Evolutionary conservation across 1,140 invertebrate genomes (phyloP).

Genomic region (Teleogryllus occipitalis): DNA sequence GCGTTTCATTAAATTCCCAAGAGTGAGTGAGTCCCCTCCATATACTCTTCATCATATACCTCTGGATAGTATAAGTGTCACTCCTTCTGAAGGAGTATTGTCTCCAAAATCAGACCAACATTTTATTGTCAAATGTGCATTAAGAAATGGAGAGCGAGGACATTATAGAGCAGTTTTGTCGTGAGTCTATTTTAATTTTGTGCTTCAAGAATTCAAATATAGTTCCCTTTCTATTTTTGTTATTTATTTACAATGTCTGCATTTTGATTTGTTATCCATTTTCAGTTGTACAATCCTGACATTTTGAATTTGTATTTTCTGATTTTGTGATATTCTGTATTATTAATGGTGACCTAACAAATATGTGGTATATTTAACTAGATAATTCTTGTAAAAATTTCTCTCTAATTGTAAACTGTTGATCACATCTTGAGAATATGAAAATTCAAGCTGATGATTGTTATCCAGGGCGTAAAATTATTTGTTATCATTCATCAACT

Average conservation of each 20-base stretch:
- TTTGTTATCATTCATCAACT: not conserved
- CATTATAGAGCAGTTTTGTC: not conserved
- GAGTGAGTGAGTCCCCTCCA: not conserved
- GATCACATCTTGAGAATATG: not conserved
- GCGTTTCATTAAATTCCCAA: not conserved
- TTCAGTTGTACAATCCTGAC: too few relatives aligned
- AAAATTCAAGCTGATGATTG: not conserved
- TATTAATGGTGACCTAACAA: too few relatives aligned
- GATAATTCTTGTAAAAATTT: too few relatives aligned
- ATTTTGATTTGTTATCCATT: not conserved
- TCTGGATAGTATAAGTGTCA: not conserved
- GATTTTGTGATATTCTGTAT: too few relatives aligned
- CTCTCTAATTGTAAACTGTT: too few relatives aligned
- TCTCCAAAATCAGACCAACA: not conserved
- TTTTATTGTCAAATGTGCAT: not conserved
- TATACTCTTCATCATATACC: not conserved
- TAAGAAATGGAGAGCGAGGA: not conserved
- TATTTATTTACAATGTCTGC: not conserved
- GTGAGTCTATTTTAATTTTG: not conserved
- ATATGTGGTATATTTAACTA: too few relatives aligned
- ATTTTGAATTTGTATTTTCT: too few relatives aligned
- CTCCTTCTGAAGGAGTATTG: not conserved
- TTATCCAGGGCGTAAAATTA: not conserved
- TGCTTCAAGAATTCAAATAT: not conserved
- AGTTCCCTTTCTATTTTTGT: not conserved